A percentile compares a stretch with the other conserved stretches of the same genome.
Evolutionary conservation across 2,888 invertebrate species (phyloP).

Genomic region (Aspidiotus destructor): DNA sequence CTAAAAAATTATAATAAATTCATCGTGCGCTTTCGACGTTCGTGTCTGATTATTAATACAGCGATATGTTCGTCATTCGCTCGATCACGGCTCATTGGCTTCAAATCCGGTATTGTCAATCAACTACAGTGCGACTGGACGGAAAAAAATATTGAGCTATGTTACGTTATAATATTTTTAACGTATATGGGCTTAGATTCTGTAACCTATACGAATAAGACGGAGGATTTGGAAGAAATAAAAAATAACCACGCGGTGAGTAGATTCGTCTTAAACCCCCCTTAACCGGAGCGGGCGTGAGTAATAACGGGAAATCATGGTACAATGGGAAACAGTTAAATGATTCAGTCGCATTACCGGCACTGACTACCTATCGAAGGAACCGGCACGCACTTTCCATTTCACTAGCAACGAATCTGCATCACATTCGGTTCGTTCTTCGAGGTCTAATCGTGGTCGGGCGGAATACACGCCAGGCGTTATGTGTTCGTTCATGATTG

Average conservation of each 20-base stretch:
- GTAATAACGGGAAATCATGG: constrained; percentile 29
- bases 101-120: constrained; percentile 12
- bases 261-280: constrained; percentile 23
- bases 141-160: not conserved
- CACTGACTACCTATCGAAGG: constrained; percentile 17
- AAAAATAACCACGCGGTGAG: constrained; percentile 16
- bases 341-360: constrained; percentile 27
- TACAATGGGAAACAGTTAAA: constrained; percentile 32
- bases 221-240: not conserved
- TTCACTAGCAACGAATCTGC: constrained; percentile 20
- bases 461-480: constrained; percentile 2
- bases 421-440: constrained; percentile 1
- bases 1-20: not conserved
- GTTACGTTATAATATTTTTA: no score
- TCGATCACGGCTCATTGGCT: constrained; percentile 16
- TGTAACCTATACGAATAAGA: no score
- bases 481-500: constrained; percentile 8
- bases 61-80: not conserved
- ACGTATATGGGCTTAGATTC: no score
- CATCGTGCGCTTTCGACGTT: not conserved
- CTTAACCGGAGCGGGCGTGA: constrained; percentile 9
- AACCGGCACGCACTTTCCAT: constrained; percentile 29
- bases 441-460: constrained; percentile 15
- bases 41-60: not conserved
- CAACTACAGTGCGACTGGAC: not conserved